Percentiles rank a stretch among this genome's conserved stretches.
phyloP scores from a whole-genome alignment of 2,797 vertebrate genomes.

The Bradypodion ventrale region DNA sequence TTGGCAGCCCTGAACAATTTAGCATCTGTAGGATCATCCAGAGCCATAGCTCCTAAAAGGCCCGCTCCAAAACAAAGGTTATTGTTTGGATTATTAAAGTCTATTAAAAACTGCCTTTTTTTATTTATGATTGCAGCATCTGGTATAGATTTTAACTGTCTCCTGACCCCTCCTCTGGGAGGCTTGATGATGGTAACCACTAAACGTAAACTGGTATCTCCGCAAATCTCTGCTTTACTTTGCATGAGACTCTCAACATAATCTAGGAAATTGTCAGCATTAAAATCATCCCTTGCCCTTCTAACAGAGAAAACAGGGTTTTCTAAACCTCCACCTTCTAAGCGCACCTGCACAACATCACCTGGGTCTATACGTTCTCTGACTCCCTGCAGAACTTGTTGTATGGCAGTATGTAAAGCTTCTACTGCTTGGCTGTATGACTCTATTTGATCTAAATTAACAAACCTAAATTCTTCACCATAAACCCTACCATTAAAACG shows the following conservation, averaged over 20 bases:
- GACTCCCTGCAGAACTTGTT: neutral
- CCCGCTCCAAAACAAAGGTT: neutral
- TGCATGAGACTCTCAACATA: neutral
- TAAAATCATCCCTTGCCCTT: neutral
- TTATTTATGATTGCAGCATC: neutral
- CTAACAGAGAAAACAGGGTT: neutral
- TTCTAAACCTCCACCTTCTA: too few relatives aligned
- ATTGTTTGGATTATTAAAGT: neutral
- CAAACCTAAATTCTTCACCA: neutral
- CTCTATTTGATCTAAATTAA: neutral
- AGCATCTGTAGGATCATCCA: neutral
- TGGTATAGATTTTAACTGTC: neutral
- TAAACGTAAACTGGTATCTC: neutral
- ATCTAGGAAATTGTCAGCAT: neutral
- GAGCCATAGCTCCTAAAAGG: neutral
- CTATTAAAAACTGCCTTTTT: neutral
- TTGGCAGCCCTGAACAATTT: neutral
- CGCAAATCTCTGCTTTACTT: neutral
- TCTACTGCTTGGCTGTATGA: neutral
- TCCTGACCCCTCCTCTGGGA: fast-evolving
- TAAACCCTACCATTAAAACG: neutral
- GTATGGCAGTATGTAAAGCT: neutral
- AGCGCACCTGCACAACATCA: too few relatives aligned
- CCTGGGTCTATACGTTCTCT: too few relatives aligned
- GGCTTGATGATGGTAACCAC: neutral